Conservation (phyloP, 2,888 invertebrate genomes). For the Anorthoa munda region DNA sequence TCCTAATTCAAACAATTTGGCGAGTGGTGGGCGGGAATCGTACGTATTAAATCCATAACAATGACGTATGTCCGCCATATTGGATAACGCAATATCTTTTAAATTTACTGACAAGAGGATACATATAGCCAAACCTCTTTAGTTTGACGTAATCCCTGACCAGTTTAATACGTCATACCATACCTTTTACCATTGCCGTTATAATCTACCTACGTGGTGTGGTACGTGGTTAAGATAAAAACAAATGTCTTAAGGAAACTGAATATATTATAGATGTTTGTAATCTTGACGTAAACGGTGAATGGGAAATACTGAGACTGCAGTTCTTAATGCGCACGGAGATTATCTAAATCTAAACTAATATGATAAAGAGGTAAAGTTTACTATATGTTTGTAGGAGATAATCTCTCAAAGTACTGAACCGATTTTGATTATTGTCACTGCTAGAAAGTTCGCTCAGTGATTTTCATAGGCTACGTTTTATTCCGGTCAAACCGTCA, state of each 20-base stretch:
- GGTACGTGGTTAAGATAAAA: not conserved
- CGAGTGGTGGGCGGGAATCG: too few relatives aligned
- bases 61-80: constrained; percentile 3
- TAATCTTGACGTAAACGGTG: constrained; percentile 13
- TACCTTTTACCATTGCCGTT: not conserved
- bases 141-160: constrained; percentile 8
- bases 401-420: too few relatives aligned
- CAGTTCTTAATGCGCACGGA: too few relatives aligned
- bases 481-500: too few relatives aligned
- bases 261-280: not conserved
- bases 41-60: not conserved
- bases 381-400: too few relatives aligned
- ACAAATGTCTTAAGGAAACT: constrained; percentile 35
- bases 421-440: too few relatives aligned
- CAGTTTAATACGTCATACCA: constrained; percentile 15
- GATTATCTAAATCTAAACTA: not conserved
- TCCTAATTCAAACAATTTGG: too few relatives aligned
- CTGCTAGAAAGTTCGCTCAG: too few relatives aligned
- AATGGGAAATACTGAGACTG: constrained; percentile 14
- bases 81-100: not conserved
- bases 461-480: too few relatives aligned
- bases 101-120: not conserved
- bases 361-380: too few relatives aligned
- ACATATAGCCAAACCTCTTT: not conserved
- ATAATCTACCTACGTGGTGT: too few relatives aligned